A percentile compares a stretch with the other conserved stretches of the same genome.
These are phyloP conservation scores for Tolypeutes matacus DNA, from an alignment of 2,797 vertebrate species.

Conservation along the genomic window DNA sequence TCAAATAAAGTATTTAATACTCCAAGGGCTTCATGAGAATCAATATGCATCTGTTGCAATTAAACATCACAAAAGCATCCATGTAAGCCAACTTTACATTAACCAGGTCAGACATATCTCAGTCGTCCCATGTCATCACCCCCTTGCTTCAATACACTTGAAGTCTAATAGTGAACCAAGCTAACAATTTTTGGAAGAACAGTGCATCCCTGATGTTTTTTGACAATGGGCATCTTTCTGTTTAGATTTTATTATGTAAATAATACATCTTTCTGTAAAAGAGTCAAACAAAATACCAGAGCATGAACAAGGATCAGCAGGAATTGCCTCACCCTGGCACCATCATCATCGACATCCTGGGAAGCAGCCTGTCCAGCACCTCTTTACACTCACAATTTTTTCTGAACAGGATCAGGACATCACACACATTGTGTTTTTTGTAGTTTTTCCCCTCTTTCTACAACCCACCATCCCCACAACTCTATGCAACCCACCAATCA, in stretches of 20 bases:
- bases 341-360: accelerated
- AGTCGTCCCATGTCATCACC: too few species aligned
- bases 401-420: accelerated
- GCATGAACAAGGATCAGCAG: background rate
- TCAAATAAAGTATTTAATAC: constrained; percentile 98
- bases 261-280: too few species aligned
- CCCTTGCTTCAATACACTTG: background rate
- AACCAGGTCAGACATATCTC: accelerated
- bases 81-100: background rate
- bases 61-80: background rate
- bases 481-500: accelerated
- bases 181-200: background rate
- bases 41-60: constrained; percentile 94
- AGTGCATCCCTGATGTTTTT: accelerated
- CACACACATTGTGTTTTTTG: accelerated
- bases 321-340: accelerated
- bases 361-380: accelerated
- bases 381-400: accelerated
- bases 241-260: background rate
- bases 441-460: background rate
- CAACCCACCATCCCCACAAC: too few species aligned
- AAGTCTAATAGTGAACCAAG: accelerated
- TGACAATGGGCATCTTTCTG: background rate
- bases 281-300: background rate
- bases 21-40: constrained; percentile 97